Conservation (phyloP, 1,140 invertebrate genomes). For the Drosophila sulfurigaster region DNA sequence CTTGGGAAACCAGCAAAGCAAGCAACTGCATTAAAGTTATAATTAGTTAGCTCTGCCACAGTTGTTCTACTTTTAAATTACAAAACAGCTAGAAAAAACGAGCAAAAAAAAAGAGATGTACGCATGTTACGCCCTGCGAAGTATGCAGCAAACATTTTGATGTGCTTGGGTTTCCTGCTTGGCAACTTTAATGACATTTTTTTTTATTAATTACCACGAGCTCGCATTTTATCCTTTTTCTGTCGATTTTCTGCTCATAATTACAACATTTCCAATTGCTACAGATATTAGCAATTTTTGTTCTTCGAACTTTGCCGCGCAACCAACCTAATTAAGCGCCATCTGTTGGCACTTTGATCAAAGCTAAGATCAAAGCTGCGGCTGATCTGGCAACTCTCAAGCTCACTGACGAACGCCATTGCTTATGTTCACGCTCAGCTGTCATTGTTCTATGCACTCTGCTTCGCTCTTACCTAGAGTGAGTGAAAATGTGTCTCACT, state of each 20-base stretch:
- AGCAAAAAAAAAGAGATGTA: neutral
- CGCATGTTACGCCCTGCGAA: neutral
- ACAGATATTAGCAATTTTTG: neutral
- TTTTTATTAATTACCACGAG: constrained; percentile 2
- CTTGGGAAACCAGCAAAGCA: constrained; percentile 33
- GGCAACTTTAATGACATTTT: neutral
- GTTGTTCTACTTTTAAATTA: constrained; percentile 23
- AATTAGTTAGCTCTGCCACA: constrained; percentile 58
- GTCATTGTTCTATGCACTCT: no score
- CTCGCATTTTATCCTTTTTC: neutral
- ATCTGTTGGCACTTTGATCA: neutral
- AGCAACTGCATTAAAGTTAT: constrained; percentile 68
- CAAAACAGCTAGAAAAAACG: neutral
- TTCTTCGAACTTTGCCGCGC: neutral
- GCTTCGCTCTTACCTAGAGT: neutral
- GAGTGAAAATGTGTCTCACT: neutral
- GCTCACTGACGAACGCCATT: no score
- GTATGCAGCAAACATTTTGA: constrained; percentile 1
- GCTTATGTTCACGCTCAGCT: no score
- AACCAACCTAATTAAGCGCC: neutral
- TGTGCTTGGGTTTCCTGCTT: constrained; percentile 3
- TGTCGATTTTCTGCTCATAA: neutral
- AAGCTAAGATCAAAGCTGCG: neutral
- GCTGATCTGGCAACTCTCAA: neutral
- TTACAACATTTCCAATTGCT: constrained; percentile 1